Base-by-base conservation (phyloP, 1,140 invertebrate species). In the Doryteuthis pealeii region DNA sequence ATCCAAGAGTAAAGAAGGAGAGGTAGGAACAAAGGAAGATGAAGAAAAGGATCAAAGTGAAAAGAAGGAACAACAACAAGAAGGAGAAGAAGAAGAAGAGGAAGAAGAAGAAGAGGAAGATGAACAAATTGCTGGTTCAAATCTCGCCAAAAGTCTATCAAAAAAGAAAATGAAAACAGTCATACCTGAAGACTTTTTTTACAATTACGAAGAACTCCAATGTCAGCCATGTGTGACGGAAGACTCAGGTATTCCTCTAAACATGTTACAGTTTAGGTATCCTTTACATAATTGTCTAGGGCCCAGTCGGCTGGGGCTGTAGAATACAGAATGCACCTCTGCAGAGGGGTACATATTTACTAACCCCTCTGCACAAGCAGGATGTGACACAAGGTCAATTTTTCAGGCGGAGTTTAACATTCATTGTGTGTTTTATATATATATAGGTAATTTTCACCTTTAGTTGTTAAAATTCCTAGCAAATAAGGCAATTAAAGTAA, bases 141-240 rank as follows among this genome's bases (percentile, higher is more conserved):
- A 70, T 31, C 67, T 15, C 33, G 65, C 32, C 3, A 69, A 62
- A 54, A 26, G 40, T 14, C 15, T 65, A 28, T 18, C 30, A 32
- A 33, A 58, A 32, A 28, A 69, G 18, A 15, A 70, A 74, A 84
- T 33, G 83, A 79, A 81, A 70, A 70, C 78, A 22, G 77, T 69
- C 35, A 88, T 88, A 45, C 83, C 86, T 28, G 82, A 78, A 45
- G 81, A 87, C 72, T 87, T 87, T 74, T 88, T 78, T 75, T 88
- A 88, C 72, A 82, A 87, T 43, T 83, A 80, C 73, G 81, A 87
- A 32, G 80, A 85, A 1, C 66, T 81, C 58, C 73, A 82, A 26
- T 88, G 86, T 3, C 80, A 77, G 62, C 79, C 87, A 18, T 30
- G 71, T 6, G 80, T 88, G 3, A 79, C 85, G 22, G 80, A 82